phyloP scores from a whole-genome alignment of 2,888 invertebrate genomes.

The Parasteatoda lunata region DNA sequence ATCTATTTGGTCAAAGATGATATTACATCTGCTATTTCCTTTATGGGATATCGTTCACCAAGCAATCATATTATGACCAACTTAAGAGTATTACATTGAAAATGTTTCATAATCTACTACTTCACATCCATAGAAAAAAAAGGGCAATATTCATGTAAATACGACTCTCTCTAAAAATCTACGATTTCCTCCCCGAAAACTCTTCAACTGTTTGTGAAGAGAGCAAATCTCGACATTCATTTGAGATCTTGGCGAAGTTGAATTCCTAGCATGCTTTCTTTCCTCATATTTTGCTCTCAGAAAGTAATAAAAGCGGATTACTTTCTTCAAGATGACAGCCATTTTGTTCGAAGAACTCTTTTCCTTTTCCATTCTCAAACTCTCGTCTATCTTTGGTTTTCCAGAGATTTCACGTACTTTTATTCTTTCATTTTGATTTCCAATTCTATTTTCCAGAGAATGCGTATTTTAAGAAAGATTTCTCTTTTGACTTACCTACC shows the following conservation, averaged over 20 bases:
- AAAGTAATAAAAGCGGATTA: constrained; percentile 65
- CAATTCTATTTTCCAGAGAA: neutral
- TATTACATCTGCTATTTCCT: constrained; percentile 6
- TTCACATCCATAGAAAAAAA: neutral
- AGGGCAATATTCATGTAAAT: constrained; percentile 62
- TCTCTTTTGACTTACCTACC: neutral
- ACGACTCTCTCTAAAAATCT: constrained; percentile 26
- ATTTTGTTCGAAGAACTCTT: constrained; percentile 37
- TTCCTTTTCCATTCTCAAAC: neutral
- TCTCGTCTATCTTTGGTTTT: constrained; percentile 46
- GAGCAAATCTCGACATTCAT: constrained; percentile 57
- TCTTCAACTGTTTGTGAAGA: constrained; percentile 43
- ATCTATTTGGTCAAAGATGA: too few species aligned
- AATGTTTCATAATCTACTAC: constrained; percentile 41
- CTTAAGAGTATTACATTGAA: constrained; percentile 16
- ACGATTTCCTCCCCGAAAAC: constrained; percentile 28
- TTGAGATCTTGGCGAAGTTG: constrained; percentile 44
- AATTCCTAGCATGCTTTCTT: constrained; percentile 39
- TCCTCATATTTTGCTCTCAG: constrained; percentile 49
- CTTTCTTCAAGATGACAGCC: constrained; percentile 56
- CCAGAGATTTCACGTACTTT: constrained; percentile 33
- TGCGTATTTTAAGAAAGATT: constrained; percentile 22
- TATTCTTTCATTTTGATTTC: constrained; percentile 17
- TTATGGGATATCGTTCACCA: constrained; percentile 12
- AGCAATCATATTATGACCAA: constrained; percentile 48